Conservation (phyloP, 2,888 invertebrate species). For the Chrysolina oricalcia region DNA sequence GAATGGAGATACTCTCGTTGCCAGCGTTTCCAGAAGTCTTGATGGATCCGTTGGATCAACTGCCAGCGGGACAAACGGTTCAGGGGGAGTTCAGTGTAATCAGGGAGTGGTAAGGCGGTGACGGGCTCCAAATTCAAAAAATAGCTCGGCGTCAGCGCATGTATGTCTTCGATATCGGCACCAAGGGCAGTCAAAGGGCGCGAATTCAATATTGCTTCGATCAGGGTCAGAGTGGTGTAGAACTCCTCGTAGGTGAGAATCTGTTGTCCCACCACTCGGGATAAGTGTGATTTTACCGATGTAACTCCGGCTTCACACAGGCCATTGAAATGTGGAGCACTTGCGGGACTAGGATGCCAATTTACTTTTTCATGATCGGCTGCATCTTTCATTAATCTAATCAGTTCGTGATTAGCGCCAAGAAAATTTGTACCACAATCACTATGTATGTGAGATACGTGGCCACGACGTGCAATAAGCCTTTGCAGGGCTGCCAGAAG, state of each 20-base stretch:
- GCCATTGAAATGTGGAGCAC: background rate
- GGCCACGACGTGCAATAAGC: background rate
- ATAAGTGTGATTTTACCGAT: background rate
- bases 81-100: background rate
- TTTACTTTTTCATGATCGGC: background rate
- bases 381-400: background rate
- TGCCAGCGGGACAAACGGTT: background rate
- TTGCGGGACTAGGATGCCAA: background rate
- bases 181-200: background rate
- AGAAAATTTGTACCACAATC: constrained; percentile 3
- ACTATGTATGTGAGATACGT: background rate
- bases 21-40: constrained; percentile 27
- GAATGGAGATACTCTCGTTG: constrained; percentile 16
- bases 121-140: background rate
- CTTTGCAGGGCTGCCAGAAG: background rate
- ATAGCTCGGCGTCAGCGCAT: background rate
- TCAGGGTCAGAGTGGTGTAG: background rate
- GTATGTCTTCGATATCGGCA: background rate
- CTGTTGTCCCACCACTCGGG: background rate
- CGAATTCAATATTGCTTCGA: background rate
- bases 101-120: background rate
- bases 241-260: background rate
- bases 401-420: background rate
- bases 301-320: background rate
- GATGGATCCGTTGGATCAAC: background rate